phyloP scores from a whole-genome alignment of 2,113 vertebrate species.

The Meles meles region DNA sequence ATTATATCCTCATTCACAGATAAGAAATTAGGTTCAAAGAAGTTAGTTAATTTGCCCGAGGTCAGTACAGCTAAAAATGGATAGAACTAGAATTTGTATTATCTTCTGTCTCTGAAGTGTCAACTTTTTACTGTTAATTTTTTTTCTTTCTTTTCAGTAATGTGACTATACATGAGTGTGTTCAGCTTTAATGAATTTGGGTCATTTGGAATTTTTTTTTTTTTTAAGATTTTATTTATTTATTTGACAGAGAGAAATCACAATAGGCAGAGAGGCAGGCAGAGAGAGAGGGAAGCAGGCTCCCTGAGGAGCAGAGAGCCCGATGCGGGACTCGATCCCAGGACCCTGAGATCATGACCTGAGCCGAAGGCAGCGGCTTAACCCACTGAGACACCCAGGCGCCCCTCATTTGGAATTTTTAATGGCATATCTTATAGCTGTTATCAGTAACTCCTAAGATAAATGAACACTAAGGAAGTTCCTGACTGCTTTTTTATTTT shows the following conservation, averaged over 20 bases:
- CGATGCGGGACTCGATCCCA: too few relatives aligned
- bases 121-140: neutral
- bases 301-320: too few relatives aligned
- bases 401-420: slow-evolving; percentile 13
- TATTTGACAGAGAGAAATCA: too few relatives aligned
- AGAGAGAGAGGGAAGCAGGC: too few relatives aligned
- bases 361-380: too few relatives aligned
- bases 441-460: slow-evolving; percentile 27
- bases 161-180: neutral
- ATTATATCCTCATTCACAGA: neutral
- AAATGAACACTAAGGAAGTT: neutral
- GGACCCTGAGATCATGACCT: too few relatives aligned
- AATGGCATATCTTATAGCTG: neutral
- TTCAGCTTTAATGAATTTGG: slow-evolving; percentile 36
- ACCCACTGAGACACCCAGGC: too few relatives aligned
- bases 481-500: slow-evolving; percentile 1
- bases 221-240: too few relatives aligned
- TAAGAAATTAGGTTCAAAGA: slow-evolving; percentile 1
- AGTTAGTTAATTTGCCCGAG: neutral
- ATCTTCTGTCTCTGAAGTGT: neutral
- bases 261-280: too few relatives aligned
- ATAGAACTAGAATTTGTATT: neutral
- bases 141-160: neutral
- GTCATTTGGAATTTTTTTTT: slow-evolving; percentile 26
- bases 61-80: neutral